Conservation (phyloP, 1,140 invertebrate genomes). For the Diorhabda sublineata region DNA sequence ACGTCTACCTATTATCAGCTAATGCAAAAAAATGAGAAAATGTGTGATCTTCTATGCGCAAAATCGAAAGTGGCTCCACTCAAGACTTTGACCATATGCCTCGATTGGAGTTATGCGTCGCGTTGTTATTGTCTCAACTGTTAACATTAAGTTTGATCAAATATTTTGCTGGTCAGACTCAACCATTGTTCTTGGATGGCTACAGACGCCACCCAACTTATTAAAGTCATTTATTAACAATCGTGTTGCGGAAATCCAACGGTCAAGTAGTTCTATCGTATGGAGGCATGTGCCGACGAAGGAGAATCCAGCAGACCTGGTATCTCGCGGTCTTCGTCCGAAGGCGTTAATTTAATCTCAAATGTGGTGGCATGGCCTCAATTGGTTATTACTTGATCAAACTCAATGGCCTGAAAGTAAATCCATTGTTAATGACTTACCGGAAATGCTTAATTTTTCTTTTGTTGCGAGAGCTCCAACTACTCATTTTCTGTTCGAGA, state of each 20-base stretch:
- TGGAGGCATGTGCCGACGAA: slow-evolving; percentile 19
- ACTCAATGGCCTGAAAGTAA: neutral
- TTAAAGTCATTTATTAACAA: slow-evolving; percentile 35
- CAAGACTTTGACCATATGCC: slow-evolving; percentile 11
- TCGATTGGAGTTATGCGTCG: slow-evolving; percentile 19
- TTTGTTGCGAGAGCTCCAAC: too few relatives aligned
- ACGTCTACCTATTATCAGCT: slow-evolving; percentile 34
- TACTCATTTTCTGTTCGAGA: too few relatives aligned
- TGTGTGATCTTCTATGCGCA: neutral
- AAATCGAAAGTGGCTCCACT: slow-evolving; percentile 19
- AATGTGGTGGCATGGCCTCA: neutral
- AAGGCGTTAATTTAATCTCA: neutral
- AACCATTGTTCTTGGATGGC: slow-evolving; percentile 26
- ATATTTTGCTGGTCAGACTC: slow-evolving; percentile 13
- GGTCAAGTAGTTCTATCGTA: neutral
- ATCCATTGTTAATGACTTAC: neutral
- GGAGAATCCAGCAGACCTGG: slow-evolving; percentile 22
- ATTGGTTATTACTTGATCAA: neutral
- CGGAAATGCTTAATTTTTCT: neutral
- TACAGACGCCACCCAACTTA: slow-evolving; percentile 25
- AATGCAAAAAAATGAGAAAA: neutral
- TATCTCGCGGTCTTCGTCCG: neutral
- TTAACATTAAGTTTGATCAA: slow-evolving; percentile 6
- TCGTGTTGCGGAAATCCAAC: slow-evolving; percentile 22
- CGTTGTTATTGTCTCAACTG: slow-evolving; percentile 1